A percentile compares a stretch with the other conserved stretches of the same genome.
Conservation (phyloP, 2,113 vertebrate species). For the Dipodomys merriami region DNA sequence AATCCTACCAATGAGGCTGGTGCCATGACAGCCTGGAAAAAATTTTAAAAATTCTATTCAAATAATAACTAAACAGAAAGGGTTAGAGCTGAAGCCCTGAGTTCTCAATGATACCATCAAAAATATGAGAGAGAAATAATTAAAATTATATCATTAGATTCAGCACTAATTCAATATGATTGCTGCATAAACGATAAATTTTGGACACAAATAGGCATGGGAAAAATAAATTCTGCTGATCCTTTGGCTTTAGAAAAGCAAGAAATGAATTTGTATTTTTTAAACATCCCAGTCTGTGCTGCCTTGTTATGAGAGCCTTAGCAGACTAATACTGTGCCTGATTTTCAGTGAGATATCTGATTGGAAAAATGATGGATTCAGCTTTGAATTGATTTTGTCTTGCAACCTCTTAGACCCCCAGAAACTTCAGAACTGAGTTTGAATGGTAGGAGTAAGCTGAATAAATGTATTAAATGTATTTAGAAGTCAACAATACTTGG, state of each 20-base stretch:
- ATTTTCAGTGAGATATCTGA: neutral
- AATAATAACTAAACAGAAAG: no score
- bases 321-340: neutral
- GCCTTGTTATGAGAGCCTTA: neutral
- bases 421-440: conserved; percentile 45
- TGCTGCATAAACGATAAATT: neutral
- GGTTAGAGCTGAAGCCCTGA: no score
- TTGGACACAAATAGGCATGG: neutral
- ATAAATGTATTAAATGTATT: neutral
- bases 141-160: neutral
- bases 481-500: neutral
- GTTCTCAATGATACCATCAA: no score
- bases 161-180: neutral
- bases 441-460: neutral
- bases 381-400: conserved; percentile 1
- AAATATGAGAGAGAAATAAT: no score
- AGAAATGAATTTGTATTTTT: neutral
- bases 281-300: neutral
- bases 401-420: neutral
- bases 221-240: neutral
- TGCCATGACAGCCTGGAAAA: no score
- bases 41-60: no score
- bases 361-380: conserved; percentile 1
- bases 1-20: no score
- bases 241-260: neutral